Conservation (phyloP, 2,888 invertebrate species). For the Thereva nobilitata region DNA sequence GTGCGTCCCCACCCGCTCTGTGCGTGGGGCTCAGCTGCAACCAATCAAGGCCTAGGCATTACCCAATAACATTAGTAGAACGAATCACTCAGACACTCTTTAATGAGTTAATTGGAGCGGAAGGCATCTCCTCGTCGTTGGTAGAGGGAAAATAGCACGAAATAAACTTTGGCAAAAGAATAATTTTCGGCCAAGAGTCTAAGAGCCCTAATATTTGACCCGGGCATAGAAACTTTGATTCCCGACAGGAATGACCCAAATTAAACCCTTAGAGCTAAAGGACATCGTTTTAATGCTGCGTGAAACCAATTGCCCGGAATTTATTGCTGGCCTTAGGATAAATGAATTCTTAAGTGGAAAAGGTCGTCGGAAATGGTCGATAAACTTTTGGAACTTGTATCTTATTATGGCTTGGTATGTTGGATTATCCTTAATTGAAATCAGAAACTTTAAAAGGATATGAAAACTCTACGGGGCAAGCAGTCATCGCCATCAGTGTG, state of each 20-base stretch:
- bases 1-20: too few relatives aligned
- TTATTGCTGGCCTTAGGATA: conserved; percentile 42
- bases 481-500: too few relatives aligned
- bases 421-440: conserved; percentile 35
- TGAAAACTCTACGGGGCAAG: neutral
- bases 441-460: conserved; percentile 33
- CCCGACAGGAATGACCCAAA: conserved; percentile 41
- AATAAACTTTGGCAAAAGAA: conserved; percentile 27
- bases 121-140: neutral
- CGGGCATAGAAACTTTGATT: conserved; percentile 35
- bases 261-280: conserved; percentile 38
- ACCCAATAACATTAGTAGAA: conserved; percentile 9
- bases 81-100: conserved; percentile 21
- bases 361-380: conserved; percentile 41
- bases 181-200: conserved; percentile 28
- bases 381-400: conserved; percentile 39
- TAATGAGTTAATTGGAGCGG: conserved; percentile 32
- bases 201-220: conserved; percentile 27
- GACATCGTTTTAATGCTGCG: conserved; percentile 38
- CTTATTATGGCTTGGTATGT: conserved; percentile 28
- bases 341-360: conserved; percentile 43
- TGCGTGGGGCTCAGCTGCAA: too few relatives aligned
- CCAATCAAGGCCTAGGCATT: neutral
- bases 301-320: conserved; percentile 43
- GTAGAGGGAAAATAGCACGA: neutral